Base-by-base conservation (phyloP, 2,888 invertebrate genomes). In the Tinea trinotella region DNA sequence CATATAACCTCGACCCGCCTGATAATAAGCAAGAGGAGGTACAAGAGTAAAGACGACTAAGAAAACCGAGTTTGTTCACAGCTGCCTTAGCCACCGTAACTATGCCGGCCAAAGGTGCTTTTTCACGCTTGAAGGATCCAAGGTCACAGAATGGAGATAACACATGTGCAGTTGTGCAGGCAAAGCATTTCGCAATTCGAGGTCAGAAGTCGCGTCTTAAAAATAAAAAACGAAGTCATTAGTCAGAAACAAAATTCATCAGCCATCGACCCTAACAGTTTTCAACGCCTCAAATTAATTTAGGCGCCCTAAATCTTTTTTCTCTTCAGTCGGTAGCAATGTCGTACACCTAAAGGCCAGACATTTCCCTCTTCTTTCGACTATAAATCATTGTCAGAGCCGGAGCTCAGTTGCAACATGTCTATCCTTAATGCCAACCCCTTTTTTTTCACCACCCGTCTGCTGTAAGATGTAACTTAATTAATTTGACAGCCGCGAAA, bases 361-460 rank as follows among this genome's bases (percentile, higher is more conserved):
- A 50, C 24, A 24, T 24, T 50, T 50, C 50, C 50, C 50, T 50
- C 24, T 46, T 46, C 50, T 50, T 24, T 24, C 13, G 50, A 50
- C 50, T 24, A 62, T 67, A 64, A 64, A 67, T 67, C 65, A 64
- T 61, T 62, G 65, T 65, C 65, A 60, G 55, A n/a, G 12, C 54
- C 55, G 54, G 36, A 59, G 54, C 65, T 62, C 65, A 62, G 65
- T 59, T 62, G 67, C 63, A 62, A 54, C 54, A 17, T 60, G 60
- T 61, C 59, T 61, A 58, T 62, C 54, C 48, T n/a, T 59, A 54
- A 57, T 57, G 55, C 55, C 56, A 58, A 60, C 59, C 63, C 62
- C 59, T 60, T 64, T 65, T 65, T 63, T 62, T 60, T 9, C 57
- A 57, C 56, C 57, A 12, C 50, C 50, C 3, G 1, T 12, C 22